These are phyloP conservation scores for Hylaeus volcanicus DNA, from an alignment of 1,140 invertebrate species.

Conservation along the genomic window DNA sequence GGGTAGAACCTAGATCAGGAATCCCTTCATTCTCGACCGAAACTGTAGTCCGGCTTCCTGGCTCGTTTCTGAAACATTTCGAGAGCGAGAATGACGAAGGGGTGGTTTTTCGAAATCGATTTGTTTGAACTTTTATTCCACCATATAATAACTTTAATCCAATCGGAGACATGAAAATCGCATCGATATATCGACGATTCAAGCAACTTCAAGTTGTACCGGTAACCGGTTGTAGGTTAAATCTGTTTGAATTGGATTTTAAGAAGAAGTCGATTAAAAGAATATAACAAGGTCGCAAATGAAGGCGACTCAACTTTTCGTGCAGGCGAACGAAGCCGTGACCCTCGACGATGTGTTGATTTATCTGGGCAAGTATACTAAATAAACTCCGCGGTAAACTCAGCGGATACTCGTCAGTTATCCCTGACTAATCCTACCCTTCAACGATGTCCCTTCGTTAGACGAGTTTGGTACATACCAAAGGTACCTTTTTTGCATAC, in stretches of 20 bases:
- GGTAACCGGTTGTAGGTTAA: not conserved
- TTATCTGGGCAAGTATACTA: constrained; percentile 23
- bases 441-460: not conserved
- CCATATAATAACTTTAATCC: not conserved
- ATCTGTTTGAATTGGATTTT: not conserved
- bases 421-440: too few species aligned
- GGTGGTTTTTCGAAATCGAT: not conserved
- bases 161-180: not conserved
- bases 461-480: constrained; percentile 61
- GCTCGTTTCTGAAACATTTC: not conserved
- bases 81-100: not conserved
- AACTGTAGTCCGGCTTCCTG: too few species aligned
- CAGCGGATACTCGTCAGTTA: not conserved
- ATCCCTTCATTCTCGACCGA: constrained; percentile 9
- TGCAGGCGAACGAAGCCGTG: not conserved
- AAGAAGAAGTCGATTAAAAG: not conserved
- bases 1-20: constrained; percentile 8
- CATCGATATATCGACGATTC: not conserved
- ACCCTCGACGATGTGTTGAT: constrained; percentile 40
- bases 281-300: not conserved
- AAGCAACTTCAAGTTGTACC: not conserved
- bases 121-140: too few species aligned
- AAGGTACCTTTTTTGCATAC: constrained; percentile 47
- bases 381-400: too few species aligned
- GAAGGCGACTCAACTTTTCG: not conserved